Conservation (phyloP, 2,113 vertebrate genomes). For the Perccottus glenii region DNA sequence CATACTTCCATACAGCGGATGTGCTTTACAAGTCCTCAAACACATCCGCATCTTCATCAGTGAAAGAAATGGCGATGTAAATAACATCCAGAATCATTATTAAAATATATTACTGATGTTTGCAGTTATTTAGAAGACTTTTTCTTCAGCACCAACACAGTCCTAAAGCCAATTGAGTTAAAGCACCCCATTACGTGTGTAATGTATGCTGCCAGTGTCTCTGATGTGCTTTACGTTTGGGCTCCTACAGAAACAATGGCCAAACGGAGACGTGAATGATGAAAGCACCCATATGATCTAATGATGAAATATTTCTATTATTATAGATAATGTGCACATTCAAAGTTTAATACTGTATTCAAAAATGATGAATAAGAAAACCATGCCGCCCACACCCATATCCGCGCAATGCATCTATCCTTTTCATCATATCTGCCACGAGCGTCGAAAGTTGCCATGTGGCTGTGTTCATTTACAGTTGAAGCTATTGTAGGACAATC, state of each 20-base stretch:
- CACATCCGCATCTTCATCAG: no score
- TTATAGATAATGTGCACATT: not conserved
- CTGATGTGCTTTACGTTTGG: not conserved
- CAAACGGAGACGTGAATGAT: not conserved
- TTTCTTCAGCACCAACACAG: no score
- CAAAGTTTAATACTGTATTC: not conserved
- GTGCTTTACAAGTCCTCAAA: no score
- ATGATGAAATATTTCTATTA: conserved; percentile 7
- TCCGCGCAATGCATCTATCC: not conserved
- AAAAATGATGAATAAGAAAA: not conserved
- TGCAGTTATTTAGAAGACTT: no score
- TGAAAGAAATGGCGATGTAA: no score
- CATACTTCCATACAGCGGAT: no score
- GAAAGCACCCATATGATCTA: conserved; percentile 3
- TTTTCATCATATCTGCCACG: not conserved
- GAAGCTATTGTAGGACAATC: conserved; percentile 1
- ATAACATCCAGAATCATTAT: no score
- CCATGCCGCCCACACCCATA: not conserved
- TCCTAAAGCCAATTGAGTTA: no score
- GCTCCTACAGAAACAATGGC: not conserved
- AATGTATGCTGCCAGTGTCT: no score
- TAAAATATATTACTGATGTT: no score
- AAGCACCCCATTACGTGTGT: no score
- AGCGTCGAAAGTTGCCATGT: not conserved
- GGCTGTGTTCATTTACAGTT: not conserved